Evolutionary conservation across 23 tunicate genomes (phyloP).

Genomic region (Phallusia fumigata): DNA sequence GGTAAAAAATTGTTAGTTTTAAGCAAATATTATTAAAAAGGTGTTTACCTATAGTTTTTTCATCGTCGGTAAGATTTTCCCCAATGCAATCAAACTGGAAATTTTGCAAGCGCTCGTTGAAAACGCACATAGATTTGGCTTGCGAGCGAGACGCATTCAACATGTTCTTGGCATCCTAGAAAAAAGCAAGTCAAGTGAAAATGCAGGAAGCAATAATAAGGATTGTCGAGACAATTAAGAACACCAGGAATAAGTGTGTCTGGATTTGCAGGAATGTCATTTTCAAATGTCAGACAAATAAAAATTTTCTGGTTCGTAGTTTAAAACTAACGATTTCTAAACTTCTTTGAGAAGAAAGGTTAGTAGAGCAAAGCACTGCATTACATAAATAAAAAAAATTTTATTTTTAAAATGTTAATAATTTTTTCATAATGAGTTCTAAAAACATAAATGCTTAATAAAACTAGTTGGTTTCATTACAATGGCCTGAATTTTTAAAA

Average conservation of each 20-base stretch:
- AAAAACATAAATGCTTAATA: no score
- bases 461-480: neutral
- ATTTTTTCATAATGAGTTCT: no score
- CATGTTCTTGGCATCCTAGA: constrained; percentile 83
- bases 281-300: neutral
- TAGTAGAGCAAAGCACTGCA: no score
- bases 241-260: neutral
- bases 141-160: constrained; percentile 53
- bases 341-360: no score
- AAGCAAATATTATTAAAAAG: no score
- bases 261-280: neutral
- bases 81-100: constrained; percentile 84
- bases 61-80: constrained; percentile 72
- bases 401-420: no score
- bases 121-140: constrained; percentile 56
- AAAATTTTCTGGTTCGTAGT: no score
- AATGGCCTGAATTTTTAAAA: no score
- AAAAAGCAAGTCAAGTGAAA: neutral
- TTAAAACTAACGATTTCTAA: no score
- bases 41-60: constrained; percentile 62
- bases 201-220: neutral
- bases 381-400: neutral
- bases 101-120: constrained; percentile 56
- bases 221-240: neutral
- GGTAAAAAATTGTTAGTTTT: no score